These are phyloP conservation scores for Dromiciops gliroides DNA, from an alignment of 2,113 vertebrate genomes.

Conservation along the genomic window DNA sequence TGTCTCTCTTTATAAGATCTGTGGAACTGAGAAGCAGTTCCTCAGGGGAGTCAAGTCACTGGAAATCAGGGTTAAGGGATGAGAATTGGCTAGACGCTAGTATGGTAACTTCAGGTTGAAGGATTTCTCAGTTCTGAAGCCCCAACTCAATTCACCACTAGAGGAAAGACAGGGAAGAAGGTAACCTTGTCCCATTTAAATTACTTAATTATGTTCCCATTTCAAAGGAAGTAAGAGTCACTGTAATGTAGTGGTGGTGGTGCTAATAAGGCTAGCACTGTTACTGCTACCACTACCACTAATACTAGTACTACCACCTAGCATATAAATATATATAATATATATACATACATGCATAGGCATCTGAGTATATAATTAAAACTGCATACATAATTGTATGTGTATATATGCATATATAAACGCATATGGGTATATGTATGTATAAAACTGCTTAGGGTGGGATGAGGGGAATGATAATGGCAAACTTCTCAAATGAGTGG, in stretches of 20 bases:
- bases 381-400: not conserved
- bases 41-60: not conserved
- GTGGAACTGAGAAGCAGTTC: not conserved
- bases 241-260: not conserved
- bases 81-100: not conserved
- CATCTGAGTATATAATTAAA: not conserved
- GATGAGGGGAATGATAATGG: not conserved
- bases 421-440: not conserved
- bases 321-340: not conserved
- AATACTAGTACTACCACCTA: too few relatives aligned
- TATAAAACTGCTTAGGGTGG: not conserved
- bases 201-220: not conserved
- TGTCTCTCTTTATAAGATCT: not conserved
- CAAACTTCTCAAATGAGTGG: conserved; percentile 36
- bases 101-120: not conserved
- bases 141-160: not conserved
- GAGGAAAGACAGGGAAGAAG: not conserved
- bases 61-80: not conserved
- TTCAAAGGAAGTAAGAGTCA: not conserved
- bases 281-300: not conserved
- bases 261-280: not conserved
- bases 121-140: not conserved
- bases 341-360: too few relatives aligned
- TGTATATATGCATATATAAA: not conserved
- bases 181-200: not conserved